Evolutionary conservation across 2,888 invertebrate species (phyloP).

Genomic region (Coecobrya sp.): DNA sequence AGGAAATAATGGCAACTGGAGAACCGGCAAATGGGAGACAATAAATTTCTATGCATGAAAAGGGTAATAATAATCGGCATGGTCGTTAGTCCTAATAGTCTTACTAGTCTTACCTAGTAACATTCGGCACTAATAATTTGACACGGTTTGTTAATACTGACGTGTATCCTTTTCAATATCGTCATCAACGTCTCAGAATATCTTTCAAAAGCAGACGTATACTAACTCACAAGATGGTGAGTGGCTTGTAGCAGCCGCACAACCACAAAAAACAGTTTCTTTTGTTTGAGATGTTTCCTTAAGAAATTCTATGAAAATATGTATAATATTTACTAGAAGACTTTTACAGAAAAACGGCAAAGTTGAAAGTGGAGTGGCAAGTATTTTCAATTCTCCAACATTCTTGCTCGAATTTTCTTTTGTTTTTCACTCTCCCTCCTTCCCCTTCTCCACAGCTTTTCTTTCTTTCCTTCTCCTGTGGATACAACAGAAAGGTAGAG

Average conservation of each 20-base stretch:
- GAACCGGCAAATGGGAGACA: neutral
- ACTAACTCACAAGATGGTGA: neutral
- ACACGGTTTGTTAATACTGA: neutral
- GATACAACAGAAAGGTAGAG: neutral
- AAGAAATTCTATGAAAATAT: neutral
- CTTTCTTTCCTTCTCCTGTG: neutral
- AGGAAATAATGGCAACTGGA: neutral
- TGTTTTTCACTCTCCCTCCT: neutral
- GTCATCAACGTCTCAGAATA: neutral
- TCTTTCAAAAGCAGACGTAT: neutral
- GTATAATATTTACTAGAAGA: conserved; percentile 12
- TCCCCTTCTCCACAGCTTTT: neutral
- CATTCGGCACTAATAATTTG: neutral
- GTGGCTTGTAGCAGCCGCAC: neutral
- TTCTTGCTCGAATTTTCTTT: conserved; percentile 36
- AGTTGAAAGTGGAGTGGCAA: neutral
- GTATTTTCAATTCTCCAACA: conserved; percentile 9
- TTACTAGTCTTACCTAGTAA: neutral
- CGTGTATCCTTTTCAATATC: neutral
- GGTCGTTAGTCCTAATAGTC: neutral
- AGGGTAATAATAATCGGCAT: neutral
- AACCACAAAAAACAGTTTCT: conserved; percentile 1
- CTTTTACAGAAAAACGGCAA: neutral
- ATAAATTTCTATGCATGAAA: neutral
- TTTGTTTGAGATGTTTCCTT: neutral